Evolutionary conservation across 2,888 invertebrate species (phyloP).

Genomic region (Apantesis nais): DNA sequence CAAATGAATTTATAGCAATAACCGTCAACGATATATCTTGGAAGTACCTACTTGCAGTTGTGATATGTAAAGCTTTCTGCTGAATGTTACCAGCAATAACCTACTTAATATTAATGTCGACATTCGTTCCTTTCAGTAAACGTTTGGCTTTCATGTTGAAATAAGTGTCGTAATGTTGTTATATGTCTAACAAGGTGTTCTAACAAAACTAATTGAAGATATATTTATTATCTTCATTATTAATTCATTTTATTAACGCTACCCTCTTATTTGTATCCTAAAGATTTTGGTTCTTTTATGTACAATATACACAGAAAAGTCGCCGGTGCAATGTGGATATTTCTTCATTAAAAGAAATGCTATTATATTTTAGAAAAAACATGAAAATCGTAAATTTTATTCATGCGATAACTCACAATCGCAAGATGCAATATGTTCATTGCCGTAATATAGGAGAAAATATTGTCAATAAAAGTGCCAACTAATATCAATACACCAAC

Average conservation of each 20-base stretch:
- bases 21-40: not conserved
- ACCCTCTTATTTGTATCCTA: too few species aligned
- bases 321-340: too few species aligned
- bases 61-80: not conserved
- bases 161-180: too few species aligned
- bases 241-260: too few species aligned
- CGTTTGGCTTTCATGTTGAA: not conserved
- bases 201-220: too few species aligned
- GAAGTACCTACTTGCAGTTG: not conserved
- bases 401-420: not conserved
- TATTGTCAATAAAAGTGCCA: not conserved
- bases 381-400: too few species aligned
- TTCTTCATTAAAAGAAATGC: too few species aligned
- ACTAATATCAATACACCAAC: not conserved
- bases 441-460: not conserved
- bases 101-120: not conserved
- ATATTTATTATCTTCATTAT: too few species aligned
- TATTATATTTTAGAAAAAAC: too few species aligned
- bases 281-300: too few species aligned
- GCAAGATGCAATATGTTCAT: not conserved
- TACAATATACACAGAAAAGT: too few species aligned
- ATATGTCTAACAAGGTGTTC: too few species aligned
- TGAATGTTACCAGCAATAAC: not conserved
- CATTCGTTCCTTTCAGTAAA: not conserved
- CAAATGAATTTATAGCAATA: not conserved